Base-by-base conservation (phyloP, 2,888 invertebrate species). In the Rotaria macrura region DNA sequence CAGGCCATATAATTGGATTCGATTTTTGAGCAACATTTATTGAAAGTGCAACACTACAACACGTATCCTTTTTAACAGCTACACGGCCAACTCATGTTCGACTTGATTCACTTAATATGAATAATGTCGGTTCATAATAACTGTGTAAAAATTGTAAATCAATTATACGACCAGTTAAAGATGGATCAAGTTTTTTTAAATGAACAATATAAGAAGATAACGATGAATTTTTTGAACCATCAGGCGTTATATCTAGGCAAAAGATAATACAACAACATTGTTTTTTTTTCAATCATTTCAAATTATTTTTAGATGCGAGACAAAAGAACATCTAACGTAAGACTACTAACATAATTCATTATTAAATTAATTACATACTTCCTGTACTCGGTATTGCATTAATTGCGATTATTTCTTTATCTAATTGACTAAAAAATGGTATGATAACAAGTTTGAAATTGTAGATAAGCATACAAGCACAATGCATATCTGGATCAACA, bases 131-230 rank as follows among this genome's bases (percentile, higher is more conserved):
- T 90, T 99, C 98, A 91, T 98, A 97, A 91, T 99, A 99, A 2
- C 99, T 99, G 90, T 97, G 94, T 38, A 99, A 92, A 91, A 99
- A 99, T 91, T 98, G 96, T 89, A 99, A 94, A 91, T 99, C 99
- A 85, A 96, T 93, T 14, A 99, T 94, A 90, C 98, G 98, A 90
- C 96, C 96, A 79, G 85, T 83, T 90, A 99, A 95, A 91, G 96
- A 95, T 89, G 96, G 96, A 89, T 98, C 97, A 84, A 98, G 92
- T 87, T 95, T 89, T 57, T 89, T 88, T 86, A 92, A 88, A 87
- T 90, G 90, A 84, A 91, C 90, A 84, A 89, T 87, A 54, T 85
- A 85, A 84, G 57, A 79, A 14, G 91, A 90, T 25, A 90, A 89
- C 88, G 89, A 88, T 74, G 57, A 55, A 47, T 25, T 9, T 49